These are phyloP conservation scores for Mesaphorura yosii DNA, from an alignment of 1,140 invertebrate genomes.

Conservation along the genomic window DNA sequence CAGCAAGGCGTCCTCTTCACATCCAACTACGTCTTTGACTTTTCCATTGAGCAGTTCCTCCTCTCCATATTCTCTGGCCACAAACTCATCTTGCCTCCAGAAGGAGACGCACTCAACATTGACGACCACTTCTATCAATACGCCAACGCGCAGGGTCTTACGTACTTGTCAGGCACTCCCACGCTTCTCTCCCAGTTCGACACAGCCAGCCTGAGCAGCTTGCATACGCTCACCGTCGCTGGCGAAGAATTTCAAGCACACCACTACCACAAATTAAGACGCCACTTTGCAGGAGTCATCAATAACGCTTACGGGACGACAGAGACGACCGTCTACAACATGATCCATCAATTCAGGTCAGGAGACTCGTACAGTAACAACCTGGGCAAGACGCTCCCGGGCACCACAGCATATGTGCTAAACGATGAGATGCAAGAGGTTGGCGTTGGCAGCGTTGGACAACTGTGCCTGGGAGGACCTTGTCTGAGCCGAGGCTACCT, in stretches of 20 bases:
- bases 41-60: neutral
- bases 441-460: neutral
- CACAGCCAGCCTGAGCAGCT: neutral
- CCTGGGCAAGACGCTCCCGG: neutral
- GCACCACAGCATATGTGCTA: neutral
- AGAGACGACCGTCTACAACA: neutral
- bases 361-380: neutral
- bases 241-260: neutral
- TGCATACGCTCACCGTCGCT: neutral
- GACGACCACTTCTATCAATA: neutral
- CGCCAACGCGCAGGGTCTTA: neutral
- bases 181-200: neutral
- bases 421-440: neutral
- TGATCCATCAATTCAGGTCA: neutral
- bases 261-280: neutral
- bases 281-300: neutral
- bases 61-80: neutral
- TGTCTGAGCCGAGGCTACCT: neutral
- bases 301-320: neutral
- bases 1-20: neutral
- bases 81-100: neutral
- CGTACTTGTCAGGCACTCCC: neutral
- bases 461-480: neutral
- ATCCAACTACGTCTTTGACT: slow-evolving; percentile 3
- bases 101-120: neutral